A percentile compares a stretch with the other conserved stretches of the same genome.
Evolutionary conservation across 2,113 vertebrate genomes (phyloP).

Genomic region (Dipodomys stephensi): DNA sequence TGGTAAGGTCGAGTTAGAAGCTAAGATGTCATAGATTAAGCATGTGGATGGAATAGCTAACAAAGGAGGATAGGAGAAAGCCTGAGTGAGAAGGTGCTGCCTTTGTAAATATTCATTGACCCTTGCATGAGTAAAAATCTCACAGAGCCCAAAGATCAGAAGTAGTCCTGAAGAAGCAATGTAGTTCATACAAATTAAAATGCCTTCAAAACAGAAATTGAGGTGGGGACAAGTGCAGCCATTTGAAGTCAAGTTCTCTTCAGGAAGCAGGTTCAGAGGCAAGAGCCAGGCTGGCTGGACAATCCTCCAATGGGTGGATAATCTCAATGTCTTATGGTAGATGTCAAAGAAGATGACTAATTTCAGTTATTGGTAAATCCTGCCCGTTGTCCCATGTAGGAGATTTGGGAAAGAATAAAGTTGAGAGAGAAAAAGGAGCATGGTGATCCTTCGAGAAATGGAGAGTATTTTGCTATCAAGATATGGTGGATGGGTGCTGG

Average conservation of each 20-base stretch:
- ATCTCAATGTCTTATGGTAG: not conserved
- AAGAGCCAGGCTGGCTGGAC: not conserved
- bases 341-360: not conserved
- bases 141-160: not conserved
- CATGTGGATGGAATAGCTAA: too few relatives aligned
- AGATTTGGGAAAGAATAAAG: too few relatives aligned
- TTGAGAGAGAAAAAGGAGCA: too few relatives aligned
- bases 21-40: not conserved
- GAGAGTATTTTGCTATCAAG: not conserved
- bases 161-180: not conserved
- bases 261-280: not conserved
- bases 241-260: not conserved
- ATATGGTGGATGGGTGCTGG: not conserved
- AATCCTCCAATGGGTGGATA: too few relatives aligned
- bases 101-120: not conserved
- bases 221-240: too few relatives aligned
- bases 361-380: too few relatives aligned
- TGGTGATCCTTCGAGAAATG: too few relatives aligned
- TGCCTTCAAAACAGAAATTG: not conserved
- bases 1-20: not conserved
- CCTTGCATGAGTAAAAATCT: accelerated
- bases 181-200: not conserved
- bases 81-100: not conserved
- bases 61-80: not conserved
- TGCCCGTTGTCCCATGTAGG: too few relatives aligned